phyloP scores from a whole-genome alignment of 2,888 invertebrate species.

The Aricia artaxerxes region DNA sequence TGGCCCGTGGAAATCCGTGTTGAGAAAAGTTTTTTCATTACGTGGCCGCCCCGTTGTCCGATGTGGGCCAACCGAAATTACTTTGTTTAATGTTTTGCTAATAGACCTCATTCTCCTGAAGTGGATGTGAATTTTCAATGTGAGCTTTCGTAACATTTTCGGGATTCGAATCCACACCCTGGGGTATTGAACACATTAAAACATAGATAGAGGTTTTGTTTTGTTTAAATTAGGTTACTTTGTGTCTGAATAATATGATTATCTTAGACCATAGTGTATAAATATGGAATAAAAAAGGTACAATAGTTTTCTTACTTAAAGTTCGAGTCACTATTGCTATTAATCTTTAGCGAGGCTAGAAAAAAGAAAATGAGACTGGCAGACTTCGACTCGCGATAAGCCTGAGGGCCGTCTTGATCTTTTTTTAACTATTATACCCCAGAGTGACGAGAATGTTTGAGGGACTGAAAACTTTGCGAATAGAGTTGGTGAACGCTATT shows the following conservation, averaged over 20 bases:
- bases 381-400: conserved; percentile 12
- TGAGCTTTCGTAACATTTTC: background rate
- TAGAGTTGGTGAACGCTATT: conserved; percentile 40
- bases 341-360: background rate
- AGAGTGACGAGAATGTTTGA: conserved; percentile 26
- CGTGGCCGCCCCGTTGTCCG: conserved; percentile 30
- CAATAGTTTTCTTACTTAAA: background rate
- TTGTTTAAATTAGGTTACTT: background rate
- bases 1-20: conserved; percentile 24
- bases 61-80: conserved; percentile 21
- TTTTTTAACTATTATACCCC: conserved; percentile 21
- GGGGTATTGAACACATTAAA: background rate
- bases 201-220: background rate
- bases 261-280: no score
- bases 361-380: conserved; percentile 16
- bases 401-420: conserved; percentile 19
- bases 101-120: conserved; percentile 23
- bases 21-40: conserved; percentile 41
- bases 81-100: conserved; percentile 27
- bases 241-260: background rate
- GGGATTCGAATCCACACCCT: background rate
- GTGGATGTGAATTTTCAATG: conserved; percentile 18
- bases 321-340: background rate
- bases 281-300: background rate
- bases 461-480: conserved; percentile 3